Evolutionary conservation across 37 sponge, comb jelly and placozoan species (phyloP), one percentile per base, ranked within the genome.

Genomic region (Spongilla lacustris): DNA sequence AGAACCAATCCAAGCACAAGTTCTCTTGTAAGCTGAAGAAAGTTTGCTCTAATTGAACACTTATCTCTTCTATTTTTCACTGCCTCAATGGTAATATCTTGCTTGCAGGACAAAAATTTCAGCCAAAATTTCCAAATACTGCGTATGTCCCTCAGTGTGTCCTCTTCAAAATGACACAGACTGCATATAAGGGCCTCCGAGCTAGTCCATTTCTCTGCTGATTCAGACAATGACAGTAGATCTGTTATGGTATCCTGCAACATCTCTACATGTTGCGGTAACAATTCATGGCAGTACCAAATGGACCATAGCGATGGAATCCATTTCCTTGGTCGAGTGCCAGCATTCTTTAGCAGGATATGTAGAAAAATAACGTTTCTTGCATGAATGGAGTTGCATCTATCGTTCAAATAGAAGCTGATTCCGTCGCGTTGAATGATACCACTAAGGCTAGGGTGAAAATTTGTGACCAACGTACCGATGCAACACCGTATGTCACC

Each of bases 261-360:
- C 29, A 82, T 33, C 5, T 36, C 35, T 25, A 69, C 71, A 30
- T 82, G 82, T 6, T 24, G 37, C 21, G 82, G 70, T 70, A 82
- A 17, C 71, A 82, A 33, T 30, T 82, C 82, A 69, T 82, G 82
- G 36, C 82, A 82, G 24, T 69, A 82, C 82, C 82, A 82, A 11
- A 82, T 82, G 11, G 82, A 25, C 82, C 82, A 82, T 1, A 82
- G 27, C 1, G 70, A 67, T 10, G 82, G 34, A n/a, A 82, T 68
- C 82, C 82, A 82, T 12, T 69, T 22, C 31, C 31, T 68, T 36
- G 29, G 24, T 19, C 4, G 34, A 27, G 13, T 68, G n/a, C 26
- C 27, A 49, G 80, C 29, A 23, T 50, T 79, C 26, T 79, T 36
- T 5, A 49, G 21, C 31, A 32, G 30, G 21, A 79, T 25, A 29